Evolutionary conservation across 2,797 vertebrate species (phyloP), one percentile per base, ranked within the genome.

Genomic region (Moxostoma hubbsi): DNA sequence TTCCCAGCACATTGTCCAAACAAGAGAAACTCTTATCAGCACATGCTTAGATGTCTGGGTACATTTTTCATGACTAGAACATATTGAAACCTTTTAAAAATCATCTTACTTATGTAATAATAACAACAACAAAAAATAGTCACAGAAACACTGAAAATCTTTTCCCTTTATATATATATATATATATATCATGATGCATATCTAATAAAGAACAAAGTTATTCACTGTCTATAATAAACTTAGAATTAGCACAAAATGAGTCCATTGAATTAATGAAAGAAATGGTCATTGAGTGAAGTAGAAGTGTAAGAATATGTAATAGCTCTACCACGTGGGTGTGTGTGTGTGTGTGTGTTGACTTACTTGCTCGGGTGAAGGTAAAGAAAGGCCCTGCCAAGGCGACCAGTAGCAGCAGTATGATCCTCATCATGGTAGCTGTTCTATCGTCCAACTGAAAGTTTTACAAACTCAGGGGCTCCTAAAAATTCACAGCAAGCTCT

Each of bases 291-390:
- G 15, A 36, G 36, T 36, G 36, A 36, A 36, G 36, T 2, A 36
- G 36, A 36, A 36, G 4, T 36, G 36, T 4, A 4, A 59, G 58
- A 16, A 53, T 36, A 36, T 36, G 36, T 36, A 36, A 36, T 36
- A 36, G 36, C 36, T 36, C 0, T 36, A 36, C 36, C 36, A 4
- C 4, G 36, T 36, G 36, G 4, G 36, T 36, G 36, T 36, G 36
- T 66, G 73, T 71, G 65, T 78, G 79, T 73, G 58, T 86, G 66
- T 50, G 13, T 54, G 4, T 24, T 70, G 61, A 93, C 94, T 94
- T 93, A 94, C 94, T 92, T 90, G 92, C 90, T 83, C 81, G 83
- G 81, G 91, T 87, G 83, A 91, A 86, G 80, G 86, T 85, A 77
- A 88, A 91, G 87, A 93, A 90, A 24, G 90, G 88, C 70, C 91